phyloP scores from a whole-genome alignment of 2,888 invertebrate species.

The Acrobasis consociella region DNA sequence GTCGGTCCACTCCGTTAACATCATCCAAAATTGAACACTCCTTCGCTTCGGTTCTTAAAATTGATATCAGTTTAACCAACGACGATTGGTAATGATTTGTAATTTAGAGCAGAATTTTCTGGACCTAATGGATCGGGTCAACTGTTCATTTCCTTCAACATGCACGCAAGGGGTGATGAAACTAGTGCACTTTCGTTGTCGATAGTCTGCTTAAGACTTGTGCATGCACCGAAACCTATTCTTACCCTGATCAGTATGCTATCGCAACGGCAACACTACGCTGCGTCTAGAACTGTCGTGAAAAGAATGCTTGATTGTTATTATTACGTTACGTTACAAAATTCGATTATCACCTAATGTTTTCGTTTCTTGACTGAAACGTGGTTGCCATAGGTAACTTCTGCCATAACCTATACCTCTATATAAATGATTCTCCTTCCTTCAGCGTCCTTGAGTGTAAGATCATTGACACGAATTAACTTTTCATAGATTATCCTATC shows the following conservation, averaged over 20 bases:
- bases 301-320: neutral
- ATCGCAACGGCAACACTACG: slow-evolving; percentile 1
- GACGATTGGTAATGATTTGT: neutral
- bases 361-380: too few species aligned
- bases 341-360: too few species aligned
- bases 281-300: neutral
- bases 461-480: neutral
- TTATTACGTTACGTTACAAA: too few species aligned
- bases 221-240: slow-evolving; percentile 7
- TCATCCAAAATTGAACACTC: too few species aligned
- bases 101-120: slow-evolving; percentile 10
- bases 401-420: too few species aligned
- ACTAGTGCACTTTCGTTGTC: slow-evolving; percentile 16
- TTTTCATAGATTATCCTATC: too few species aligned
- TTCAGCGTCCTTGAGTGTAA: too few species aligned
- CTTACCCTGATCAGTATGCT: slow-evolving; percentile 4
- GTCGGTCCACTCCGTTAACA: too few species aligned
- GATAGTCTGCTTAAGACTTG: slow-evolving; percentile 8
- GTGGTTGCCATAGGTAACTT: too few species aligned
- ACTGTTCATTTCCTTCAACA: slow-evolving; percentile 4
- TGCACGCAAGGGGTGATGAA: slow-evolving; percentile 14
- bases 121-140: neutral
- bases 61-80: too few species aligned
- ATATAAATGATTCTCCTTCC: too few species aligned
- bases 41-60: too few species aligned